Evolutionary conservation across 2,888 invertebrate genomes (phyloP), one percentile per base, ranked within the genome.

Genomic region (Fragum whitleyi): DNA sequence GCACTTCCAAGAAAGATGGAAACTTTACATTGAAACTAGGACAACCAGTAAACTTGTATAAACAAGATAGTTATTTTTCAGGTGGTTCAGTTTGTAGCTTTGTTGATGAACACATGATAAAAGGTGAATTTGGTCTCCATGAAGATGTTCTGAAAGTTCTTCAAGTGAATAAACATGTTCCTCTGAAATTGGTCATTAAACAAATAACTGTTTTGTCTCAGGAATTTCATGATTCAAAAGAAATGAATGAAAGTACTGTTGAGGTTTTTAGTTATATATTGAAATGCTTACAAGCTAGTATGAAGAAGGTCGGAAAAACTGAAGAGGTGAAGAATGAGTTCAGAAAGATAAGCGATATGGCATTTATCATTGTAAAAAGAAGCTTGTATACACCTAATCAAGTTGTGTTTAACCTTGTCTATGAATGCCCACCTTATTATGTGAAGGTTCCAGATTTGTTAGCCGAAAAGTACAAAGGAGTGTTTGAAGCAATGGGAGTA

Each of bases 11-110:
- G 19, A 42, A 32, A 11, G 55, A 23, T 53, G 53, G n/a, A 28
- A 19, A 3, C 3, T 28, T 6, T n/a, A 28, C 16, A 16, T 29
- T 78, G 5, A 9, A 65, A 19, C 51, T 86, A 29, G 81, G 74
- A 19, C 72, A 73, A 28, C 76, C 86, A 62, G 32, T 6, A 0
- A 19, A 71, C 57, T 21, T 86, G 36, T 84, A 69, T 47, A 59
- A 42, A 9, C 28, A 57, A 23, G 62, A 62, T 7, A 11, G 26
- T 3, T n/a, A 21, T 16, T 55, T 74, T 16, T 39, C 67, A 23
- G 81, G 81, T 7, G 86, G 76, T 16, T 74, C 77, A 26, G 70
- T 51, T 6, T 26, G 57, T 16, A 23, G 68, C 28, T 42, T 86
- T 36, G 21, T 83, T 14, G 77, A 86, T 68, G 80, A 80, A 29